Percentiles rank a stretch among this genome's conserved stretches.
These are phyloP conservation scores for Apotomis turbidana DNA, from an alignment of 2,888 invertebrate genomes.

Conservation along the genomic window DNA sequence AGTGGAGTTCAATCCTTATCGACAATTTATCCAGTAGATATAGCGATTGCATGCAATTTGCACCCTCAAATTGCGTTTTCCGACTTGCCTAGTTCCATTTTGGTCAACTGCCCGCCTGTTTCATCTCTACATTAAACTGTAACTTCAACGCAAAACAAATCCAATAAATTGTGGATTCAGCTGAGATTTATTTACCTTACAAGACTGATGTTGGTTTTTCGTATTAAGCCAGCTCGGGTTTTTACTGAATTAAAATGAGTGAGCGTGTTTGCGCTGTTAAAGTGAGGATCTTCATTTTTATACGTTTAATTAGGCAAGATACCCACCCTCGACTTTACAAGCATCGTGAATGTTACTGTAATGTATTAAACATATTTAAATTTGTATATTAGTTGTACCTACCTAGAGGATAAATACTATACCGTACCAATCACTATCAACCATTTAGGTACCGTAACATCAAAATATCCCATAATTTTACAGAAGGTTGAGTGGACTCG, in stretches of 20 bases:
- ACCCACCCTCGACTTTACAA: no score
- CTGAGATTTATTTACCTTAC: conserved; percentile 20
- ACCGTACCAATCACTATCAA: no score
- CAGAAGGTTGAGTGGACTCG: no score
- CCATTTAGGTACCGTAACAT: no score
- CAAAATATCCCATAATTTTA: no score
- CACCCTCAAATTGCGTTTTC: conserved; percentile 58
- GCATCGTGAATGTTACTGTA: no score
- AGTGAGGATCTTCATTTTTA: not conserved
- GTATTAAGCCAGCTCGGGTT: conserved; percentile 1
- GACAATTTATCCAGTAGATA: conserved; percentile 54
- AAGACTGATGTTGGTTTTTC: conserved; percentile 14
- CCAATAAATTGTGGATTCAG: conserved; percentile 20
- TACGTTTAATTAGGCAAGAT: no score
- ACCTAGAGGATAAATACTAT: no score
- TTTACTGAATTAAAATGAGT: conserved; percentile 10
- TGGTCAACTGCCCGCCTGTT: conserved; percentile 48
- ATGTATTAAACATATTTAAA: no score
- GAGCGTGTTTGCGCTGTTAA: not conserved
- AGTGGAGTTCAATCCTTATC: conserved; percentile 51
- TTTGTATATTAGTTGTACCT: no score
- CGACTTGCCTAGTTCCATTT: conserved; percentile 44
- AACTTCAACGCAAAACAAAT: conserved; percentile 31
- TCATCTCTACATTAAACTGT: conserved; percentile 15
- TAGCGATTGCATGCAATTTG: conserved; percentile 59